Conservation (phyloP, 2,113 vertebrate species). For the Protomyctophum bolini region DNA sequence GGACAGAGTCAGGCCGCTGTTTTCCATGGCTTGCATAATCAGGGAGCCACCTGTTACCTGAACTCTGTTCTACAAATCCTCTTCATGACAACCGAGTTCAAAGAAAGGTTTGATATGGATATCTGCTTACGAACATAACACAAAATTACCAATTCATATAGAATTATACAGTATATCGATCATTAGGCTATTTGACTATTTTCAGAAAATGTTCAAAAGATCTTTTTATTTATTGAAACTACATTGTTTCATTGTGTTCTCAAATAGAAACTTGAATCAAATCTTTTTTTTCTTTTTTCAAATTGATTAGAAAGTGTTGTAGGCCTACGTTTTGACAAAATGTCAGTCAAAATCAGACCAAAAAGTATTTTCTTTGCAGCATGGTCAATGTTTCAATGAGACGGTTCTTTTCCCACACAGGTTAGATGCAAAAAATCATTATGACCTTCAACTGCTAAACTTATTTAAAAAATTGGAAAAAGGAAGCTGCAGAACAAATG, state of each 20-base stretch:
- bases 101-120: slow-evolving; percentile 41
- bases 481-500: slow-evolving; percentile 10
- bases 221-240: too few relatives aligned
- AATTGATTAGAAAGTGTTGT: background rate
- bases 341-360: too few relatives aligned
- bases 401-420: background rate
- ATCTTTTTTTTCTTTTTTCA: background rate
- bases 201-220: too few relatives aligned
- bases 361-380: too few relatives aligned
- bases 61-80: slow-evolving; percentile 65
- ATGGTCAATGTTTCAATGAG: too few relatives aligned
- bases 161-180: too few relatives aligned
- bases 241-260: background rate
- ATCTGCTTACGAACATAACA: background rate
- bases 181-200: too few relatives aligned
- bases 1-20: background rate
- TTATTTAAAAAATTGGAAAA: slow-evolving; percentile 40
- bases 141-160: background rate
- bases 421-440: background rate
- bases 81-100: slow-evolving; percentile 54
- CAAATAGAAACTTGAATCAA: too few relatives aligned
- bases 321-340: slow-evolving; percentile 1
- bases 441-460: slow-evolving; percentile 22
- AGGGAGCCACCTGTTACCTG: slow-evolving; percentile 64
- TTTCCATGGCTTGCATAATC: slow-evolving; percentile 51